Base-by-base conservation (phyloP, 2,888 invertebrate genomes). In the Geotrupes spiniger region DNA sequence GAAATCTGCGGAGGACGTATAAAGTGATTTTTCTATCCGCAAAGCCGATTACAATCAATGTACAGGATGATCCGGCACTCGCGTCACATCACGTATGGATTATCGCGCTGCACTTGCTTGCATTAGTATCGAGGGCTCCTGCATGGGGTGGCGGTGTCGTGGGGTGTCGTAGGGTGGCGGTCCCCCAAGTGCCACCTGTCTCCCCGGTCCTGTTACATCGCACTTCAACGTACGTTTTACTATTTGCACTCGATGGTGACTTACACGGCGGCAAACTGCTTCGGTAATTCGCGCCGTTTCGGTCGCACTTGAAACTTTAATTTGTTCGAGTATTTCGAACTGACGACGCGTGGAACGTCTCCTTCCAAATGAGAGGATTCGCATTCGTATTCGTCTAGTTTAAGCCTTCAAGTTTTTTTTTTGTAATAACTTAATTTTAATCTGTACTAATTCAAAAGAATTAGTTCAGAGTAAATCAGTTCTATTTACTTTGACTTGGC, bases 31-130 rank as follows among this genome's bases (percentile, higher is more conserved):
- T 40, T 27, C 9, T 14, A 40, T 21, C 40, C 40, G 12, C 40
- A 40, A 25, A 27, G 28, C 14, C 14, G 28, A 26, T 40, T 40
- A 28, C 40, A 16, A 26, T 40, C 26, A 14, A 27, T 28, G 15
- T 14, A 40, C 9, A 8, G 28, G 40, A 40, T 40, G n/a, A 40
- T 36, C 16, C 15, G 12, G 17, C 17, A 15, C 6, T 16, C n/a
- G 36, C 21, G 16, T n/a, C 16, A n/a, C 16, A 12, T 36, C 36
- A 15, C 15, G n/a, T 27, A 27, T 40, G 40, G 40, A 40, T 40
- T 40, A 40, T 40, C 40, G 33, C 33, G 14, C 33, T 40, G 27
- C 40, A 40, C 40, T 40, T 40, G 28, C 40, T 40, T n/a, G 12
- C 40, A 40, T 40, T 40, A 40, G 40, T 26, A 40, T 27, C 27